phyloP scores from a whole-genome alignment of 2,113 vertebrate species.

The Bothrops jararaca region DNA sequence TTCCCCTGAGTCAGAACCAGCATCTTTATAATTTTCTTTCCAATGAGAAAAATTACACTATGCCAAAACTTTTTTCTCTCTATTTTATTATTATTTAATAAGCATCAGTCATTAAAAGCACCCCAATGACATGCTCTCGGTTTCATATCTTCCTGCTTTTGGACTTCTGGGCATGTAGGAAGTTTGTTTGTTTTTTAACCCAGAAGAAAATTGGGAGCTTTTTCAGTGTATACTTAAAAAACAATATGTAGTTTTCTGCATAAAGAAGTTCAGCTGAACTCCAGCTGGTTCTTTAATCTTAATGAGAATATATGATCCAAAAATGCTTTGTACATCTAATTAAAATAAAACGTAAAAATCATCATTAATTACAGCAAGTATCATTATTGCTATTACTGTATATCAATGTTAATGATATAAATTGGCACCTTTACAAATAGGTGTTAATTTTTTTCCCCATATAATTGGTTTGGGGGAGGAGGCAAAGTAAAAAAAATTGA shows the following conservation, averaged over 20 bases:
- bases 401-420: neutral
- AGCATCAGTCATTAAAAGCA: conserved; percentile 44
- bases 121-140: conserved; percentile 25
- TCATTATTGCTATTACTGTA: neutral
- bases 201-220: conserved; percentile 51
- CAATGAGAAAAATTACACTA: conserved; percentile 18
- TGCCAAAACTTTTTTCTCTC: conserved; percentile 45
- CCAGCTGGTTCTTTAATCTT: conserved; percentile 36
- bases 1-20: conserved; percentile 54
- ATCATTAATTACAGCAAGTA: neutral
- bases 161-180: conserved; percentile 47
- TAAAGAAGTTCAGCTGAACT: conserved; percentile 49
- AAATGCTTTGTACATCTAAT: conserved; percentile 43
- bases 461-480: neutral
- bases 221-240: conserved; percentile 47
- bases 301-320: conserved; percentile 42
- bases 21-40: conserved; percentile 48
- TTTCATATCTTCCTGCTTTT: conserved; percentile 24
- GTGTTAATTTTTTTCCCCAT: neutral
- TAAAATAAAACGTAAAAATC: conserved; percentile 31
- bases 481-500: neutral
- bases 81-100: conserved; percentile 36
- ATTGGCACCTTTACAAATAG: neutral
- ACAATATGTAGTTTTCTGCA: conserved; percentile 43
- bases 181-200: conserved; percentile 43